Evolutionary conservation across 2,888 invertebrate genomes (phyloP), one percentile per base, ranked within the genome.

Genomic region (Parelbella ahira): DNA sequence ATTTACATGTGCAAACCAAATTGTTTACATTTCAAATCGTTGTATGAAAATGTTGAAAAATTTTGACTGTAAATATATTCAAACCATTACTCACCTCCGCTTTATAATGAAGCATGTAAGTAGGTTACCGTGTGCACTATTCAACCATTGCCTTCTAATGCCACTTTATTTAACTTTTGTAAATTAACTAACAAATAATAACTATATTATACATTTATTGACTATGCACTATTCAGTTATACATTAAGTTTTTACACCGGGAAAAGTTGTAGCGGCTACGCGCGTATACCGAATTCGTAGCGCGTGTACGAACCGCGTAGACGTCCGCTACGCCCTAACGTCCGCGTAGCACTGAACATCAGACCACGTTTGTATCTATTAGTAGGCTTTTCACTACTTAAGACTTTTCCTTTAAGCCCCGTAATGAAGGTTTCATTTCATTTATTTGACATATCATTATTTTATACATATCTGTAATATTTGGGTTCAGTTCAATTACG

Each of bases 361-460:
- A 53, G 56, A 50, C 53, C 51, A 58, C 54, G 41, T 54, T 51
- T 55, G 28, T 49, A 54, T 44, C 60, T 56, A 62, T 60, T 65
- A 55, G 58, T 60, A 59, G 58, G 56, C 54, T 53, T 65, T 61
- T 58, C 53, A 61, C 55, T 61, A 63, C 57, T 66, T 60, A 61
- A 54, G 50, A 50, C 60, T 68, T 63, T 67, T 60, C n/a, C n/a
- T n/a, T n/a, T n/a, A n/a, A n/a, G n/a, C n/a, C n/a, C n/a, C n/a
- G n/a, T n/a, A n/a, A n/a, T n/a, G n/a, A n/a, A n/a, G n/a, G n/a
- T n/a, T n/a, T n/a, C n/a, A n/a, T n/a, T n/a, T n/a, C n/a, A n/a
- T n/a, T n/a, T n/a, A n/a, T n/a, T n/a, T n/a, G n/a, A n/a, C n/a
- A n/a, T n/a, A n/a, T n/a, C n/a, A n/a, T n/a, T n/a, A n/a, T n/a